These are phyloP conservation scores for Chloroclysta siterata DNA, from an alignment of 2,888 invertebrate genomes.

Conservation along the genomic window DNA sequence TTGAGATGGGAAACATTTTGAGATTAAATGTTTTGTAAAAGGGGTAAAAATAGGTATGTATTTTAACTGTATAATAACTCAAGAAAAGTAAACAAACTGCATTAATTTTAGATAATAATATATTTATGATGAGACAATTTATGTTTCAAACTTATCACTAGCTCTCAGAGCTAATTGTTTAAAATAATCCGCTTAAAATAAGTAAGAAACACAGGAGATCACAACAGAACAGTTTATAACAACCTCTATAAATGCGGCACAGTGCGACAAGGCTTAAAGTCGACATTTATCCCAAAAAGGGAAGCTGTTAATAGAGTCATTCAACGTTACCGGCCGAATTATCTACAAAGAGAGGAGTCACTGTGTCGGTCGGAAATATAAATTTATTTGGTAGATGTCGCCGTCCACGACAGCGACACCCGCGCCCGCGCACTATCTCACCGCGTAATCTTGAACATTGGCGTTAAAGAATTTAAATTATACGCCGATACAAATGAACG, in stretches of 20 bases:
- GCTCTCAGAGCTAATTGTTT: not conserved
- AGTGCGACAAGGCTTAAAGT: slow-evolving; percentile 66
- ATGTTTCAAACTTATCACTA: too few species aligned
- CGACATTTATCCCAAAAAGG: slow-evolving; percentile 83
- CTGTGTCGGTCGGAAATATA: slow-evolving; percentile 82
- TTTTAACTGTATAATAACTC: not conserved
- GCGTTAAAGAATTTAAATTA: slow-evolving; percentile 86
- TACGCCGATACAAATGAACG: slow-evolving; percentile 84
- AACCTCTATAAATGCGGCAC: slow-evolving; percentile 65
- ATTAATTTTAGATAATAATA: too few species aligned
- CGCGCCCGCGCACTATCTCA: slow-evolving; percentile 81
- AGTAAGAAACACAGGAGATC: not conserved
- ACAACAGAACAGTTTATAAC: slow-evolving; percentile 10
- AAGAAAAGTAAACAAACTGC: too few species aligned
- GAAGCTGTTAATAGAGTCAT: slow-evolving; percentile 86
- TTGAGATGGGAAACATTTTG: slow-evolving; percentile 7
- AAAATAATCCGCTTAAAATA: not conserved
- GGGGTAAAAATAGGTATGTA: not conserved
- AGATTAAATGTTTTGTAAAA: slow-evolving; percentile 1
- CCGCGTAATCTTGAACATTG: slow-evolving; percentile 84
- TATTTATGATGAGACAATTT: too few species aligned
- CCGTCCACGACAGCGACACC: slow-evolving; percentile 63
- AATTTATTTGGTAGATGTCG: slow-evolving; percentile 83
- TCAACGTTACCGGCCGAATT: slow-evolving; percentile 84
- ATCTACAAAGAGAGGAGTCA: slow-evolving; percentile 83